Conservation (phyloP, 2,888 invertebrate species). For the Tetheella fluctuosa region DNA sequence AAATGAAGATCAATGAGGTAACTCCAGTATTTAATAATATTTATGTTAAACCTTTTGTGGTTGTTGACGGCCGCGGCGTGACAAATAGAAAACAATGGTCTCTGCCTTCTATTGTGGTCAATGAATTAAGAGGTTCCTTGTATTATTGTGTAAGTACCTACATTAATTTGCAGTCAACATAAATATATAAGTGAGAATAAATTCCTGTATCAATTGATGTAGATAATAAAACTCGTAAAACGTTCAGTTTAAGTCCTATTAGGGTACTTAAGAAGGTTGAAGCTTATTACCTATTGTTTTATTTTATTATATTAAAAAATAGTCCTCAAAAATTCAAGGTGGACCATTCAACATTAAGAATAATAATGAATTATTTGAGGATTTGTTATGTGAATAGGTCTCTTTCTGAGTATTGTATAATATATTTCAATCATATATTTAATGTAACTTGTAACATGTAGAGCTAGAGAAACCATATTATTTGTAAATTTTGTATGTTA, state of each 20-base stretch:
- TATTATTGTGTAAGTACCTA: no score
- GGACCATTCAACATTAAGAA: no score
- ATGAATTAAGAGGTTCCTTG: neutral
- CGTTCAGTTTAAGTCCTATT: no score
- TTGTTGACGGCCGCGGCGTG: neutral
- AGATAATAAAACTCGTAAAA: no score
- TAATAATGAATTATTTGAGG: no score
- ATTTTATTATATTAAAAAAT: no score
- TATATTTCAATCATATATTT: neutral
- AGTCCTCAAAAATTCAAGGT: no score
- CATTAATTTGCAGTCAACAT: no score
- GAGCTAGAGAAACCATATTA: slow-evolving; percentile 18
- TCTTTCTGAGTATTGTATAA: neutral
- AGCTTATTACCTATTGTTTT: no score
- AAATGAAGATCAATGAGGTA: neutral
- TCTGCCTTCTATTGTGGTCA: neutral
- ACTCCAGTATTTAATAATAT: neutral
- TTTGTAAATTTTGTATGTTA: slow-evolving; percentile 19
- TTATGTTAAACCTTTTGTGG: neutral
- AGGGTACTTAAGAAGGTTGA: no score
- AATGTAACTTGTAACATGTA: neutral
- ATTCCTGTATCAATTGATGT: neutral
- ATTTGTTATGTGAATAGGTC: neutral
- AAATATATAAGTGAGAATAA: no score
- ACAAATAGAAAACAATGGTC: neutral